These are phyloP conservation scores for Nymphalis io DNA, from an alignment of 1,140 invertebrate species.

Conservation along the genomic window DNA sequence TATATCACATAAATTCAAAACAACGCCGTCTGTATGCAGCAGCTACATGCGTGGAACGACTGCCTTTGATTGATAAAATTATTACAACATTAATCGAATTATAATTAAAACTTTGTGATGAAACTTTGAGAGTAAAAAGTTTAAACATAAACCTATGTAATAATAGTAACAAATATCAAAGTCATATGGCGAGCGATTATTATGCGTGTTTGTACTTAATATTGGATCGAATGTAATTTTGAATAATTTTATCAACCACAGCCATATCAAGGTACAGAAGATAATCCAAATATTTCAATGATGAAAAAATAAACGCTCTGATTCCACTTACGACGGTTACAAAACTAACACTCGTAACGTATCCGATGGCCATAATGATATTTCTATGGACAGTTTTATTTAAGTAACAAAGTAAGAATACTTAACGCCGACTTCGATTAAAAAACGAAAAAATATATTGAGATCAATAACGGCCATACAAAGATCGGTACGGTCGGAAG, in stretches of 20 bases:
- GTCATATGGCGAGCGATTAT: background rate
- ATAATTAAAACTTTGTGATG: background rate
- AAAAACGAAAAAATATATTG: constrained; percentile 44
- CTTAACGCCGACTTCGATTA: constrained; percentile 8
- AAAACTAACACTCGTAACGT: constrained; percentile 51
- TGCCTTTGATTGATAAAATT: constrained; percentile 40
- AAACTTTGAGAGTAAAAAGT: background rate
- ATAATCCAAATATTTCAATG: constrained; percentile 49
- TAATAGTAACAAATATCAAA: background rate
- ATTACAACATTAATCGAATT: constrained; percentile 1
- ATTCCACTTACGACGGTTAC: constrained; percentile 49
- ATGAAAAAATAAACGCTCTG: constrained; percentile 74
- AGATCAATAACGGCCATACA: constrained; percentile 68
- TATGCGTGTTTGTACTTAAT: background rate
- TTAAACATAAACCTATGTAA: background rate
- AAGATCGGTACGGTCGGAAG: constrained; percentile 46
- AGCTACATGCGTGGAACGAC: constrained; percentile 39
- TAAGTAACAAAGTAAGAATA: constrained; percentile 40
- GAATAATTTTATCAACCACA: constrained; percentile 39
- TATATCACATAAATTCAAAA: constrained; percentile 74
- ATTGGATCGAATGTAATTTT: background rate
- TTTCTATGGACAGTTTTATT: constrained; percentile 57
- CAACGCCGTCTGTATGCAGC: constrained; percentile 36
- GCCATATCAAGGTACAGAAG: constrained; percentile 27
- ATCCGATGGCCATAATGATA: constrained; percentile 40